Evolutionary conservation across 2,797 vertebrate genomes (phyloP), one percentile per base, ranked within the genome.

Genomic region (Lacerta agilis): DNA sequence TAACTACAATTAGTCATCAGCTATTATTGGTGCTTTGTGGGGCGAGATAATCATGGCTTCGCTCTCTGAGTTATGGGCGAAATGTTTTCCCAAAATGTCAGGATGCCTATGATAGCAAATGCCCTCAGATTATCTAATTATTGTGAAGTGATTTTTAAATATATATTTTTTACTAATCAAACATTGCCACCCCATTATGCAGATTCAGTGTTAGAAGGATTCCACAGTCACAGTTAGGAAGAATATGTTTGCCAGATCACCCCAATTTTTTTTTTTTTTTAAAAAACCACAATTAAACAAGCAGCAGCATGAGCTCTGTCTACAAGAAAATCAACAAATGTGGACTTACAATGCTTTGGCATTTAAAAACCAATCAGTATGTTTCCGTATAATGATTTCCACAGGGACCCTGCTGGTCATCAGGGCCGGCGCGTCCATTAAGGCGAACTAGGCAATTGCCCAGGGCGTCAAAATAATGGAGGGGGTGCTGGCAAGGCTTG

Each of bases 1-100:
- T 90, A 94, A 93, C 90, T 55, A 86, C 41, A 89, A 86, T 18
- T 2, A 15, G 6, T 0, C 61, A 64, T 64, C 88, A 91, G 38
- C 77, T 80, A 89, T 92, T 86, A 78, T 25, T 18, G 75, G 72
- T 79, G 38, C 18, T 4, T 67, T 88, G 66, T 77, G 90, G 76
- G 55, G 38, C 64, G 89, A 85, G 29, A 38, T 72, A 72, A 81
- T 66, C 23, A 83, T 33, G 29, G 18, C 83, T 76, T 64, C 8
- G 6, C 18, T 43, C 73, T 86, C 43, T 67, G 3, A 77, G 29
- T 83, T 0, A 0, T 69, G 86, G 73, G 64, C 88, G 7, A 6
- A 79, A 91, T 2, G 20, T 72, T 13, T n/a, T 27, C 80, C 11
- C 13, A 49, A 73, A 83, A 84, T 72, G 23, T 38, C 38, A 55